Percentiles rank a stretch among this genome's conserved stretches.
Conservation (phyloP, 1,140 invertebrate genomes). For the Papilio machaon region DNA sequence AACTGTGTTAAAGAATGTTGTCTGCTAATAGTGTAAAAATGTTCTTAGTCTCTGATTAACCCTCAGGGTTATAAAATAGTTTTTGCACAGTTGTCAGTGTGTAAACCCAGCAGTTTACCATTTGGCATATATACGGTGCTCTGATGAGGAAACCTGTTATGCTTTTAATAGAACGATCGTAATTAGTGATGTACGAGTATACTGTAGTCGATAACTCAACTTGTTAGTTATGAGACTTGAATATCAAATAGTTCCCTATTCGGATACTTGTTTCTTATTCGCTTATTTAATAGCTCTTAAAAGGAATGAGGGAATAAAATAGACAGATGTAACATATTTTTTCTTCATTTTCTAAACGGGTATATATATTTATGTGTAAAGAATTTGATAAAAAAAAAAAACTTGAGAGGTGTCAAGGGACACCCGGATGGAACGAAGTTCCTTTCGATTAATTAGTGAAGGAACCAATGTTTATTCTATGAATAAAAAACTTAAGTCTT, state of each 20-base stretch:
- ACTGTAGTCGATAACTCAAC: not conserved
- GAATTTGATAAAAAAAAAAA: too few species aligned
- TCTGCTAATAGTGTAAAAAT: too few species aligned
- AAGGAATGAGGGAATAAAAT: not conserved
- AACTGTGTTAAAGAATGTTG: too few species aligned
- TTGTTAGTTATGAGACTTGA: not conserved
- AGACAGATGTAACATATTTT: not conserved
- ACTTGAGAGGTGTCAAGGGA: too few species aligned
- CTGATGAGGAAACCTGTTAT: slow-evolving; percentile 50
- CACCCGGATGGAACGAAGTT: too few species aligned
- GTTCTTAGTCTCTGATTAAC: not conserved
- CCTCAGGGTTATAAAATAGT: not conserved
- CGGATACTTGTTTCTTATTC: slow-evolving; percentile 1
- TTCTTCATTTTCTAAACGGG: too few species aligned
- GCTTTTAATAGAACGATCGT: slow-evolving; percentile 36
- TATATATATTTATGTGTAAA: too few species aligned
- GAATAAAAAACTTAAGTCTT: too few species aligned
- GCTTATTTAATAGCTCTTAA: not conserved
- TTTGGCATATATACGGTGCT: slow-evolving; percentile 36
- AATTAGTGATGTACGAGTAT: slow-evolving; percentile 29
- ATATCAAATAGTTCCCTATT: not conserved
- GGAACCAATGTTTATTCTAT: too few species aligned
- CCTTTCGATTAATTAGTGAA: too few species aligned
- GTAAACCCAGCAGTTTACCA: slow-evolving; percentile 22
- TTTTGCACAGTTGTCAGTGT: slow-evolving; percentile 29